Percentiles rank a stretch among this genome's conserved stretches.
These are phyloP conservation scores for Myiozetetes cayanensis DNA, from an alignment of 2,113 vertebrate species.

Conservation along the genomic window DNA sequence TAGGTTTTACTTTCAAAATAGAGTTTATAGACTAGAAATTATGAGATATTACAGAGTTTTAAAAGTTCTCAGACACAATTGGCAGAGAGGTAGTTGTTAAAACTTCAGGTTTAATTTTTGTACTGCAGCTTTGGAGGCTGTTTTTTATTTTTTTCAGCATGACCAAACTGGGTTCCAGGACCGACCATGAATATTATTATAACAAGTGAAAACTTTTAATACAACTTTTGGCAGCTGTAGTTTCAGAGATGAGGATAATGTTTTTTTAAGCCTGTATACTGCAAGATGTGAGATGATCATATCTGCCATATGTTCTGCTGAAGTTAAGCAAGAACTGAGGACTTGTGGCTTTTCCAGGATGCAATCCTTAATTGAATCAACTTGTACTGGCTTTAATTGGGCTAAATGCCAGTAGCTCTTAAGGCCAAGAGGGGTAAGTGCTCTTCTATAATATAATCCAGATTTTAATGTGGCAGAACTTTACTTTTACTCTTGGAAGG, in stretches of 20 bases:
- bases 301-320: not conserved
- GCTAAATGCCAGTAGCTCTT: not conserved
- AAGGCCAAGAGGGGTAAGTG: not conserved
- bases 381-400: conserved; percentile 20
- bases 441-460: not conserved
- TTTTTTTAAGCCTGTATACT: not conserved
- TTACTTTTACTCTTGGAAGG: not conserved
- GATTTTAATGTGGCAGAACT: not conserved
- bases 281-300: not conserved
- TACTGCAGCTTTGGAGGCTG: not conserved
- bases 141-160: not conserved
- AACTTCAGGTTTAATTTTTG: not conserved
- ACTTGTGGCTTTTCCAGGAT: not conserved
- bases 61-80: not conserved
- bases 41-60: not conserved
- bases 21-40: not conserved
- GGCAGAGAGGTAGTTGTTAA: not conserved
- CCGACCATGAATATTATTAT: not conserved
- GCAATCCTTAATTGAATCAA: not conserved
- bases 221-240: not conserved
- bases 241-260: not conserved
- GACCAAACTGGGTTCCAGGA: not conserved
- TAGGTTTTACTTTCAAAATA: not conserved
- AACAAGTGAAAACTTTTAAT: not conserved
- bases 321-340: conserved; percentile 9